phyloP scores from a whole-genome alignment of 2,797 vertebrate genomes.

The Anolis apletophallus region DNA sequence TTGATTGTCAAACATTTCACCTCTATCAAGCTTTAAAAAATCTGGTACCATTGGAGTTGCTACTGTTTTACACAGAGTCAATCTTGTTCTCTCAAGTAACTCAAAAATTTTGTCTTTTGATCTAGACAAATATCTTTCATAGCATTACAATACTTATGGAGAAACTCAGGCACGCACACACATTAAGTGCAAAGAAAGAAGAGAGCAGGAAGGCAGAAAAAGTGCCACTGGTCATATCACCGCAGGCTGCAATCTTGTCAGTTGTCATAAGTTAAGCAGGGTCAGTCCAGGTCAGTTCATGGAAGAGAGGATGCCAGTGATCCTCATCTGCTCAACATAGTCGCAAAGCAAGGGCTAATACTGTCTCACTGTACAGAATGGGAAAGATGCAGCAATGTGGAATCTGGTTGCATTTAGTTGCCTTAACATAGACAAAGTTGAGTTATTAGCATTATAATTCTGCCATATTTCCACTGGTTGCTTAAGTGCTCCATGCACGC shows the following conservation, averaged over 20 bases:
- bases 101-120: too few species aligned
- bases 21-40: too few species aligned
- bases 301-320: not conserved
- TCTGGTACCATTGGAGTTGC: too few species aligned
- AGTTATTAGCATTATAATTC: not conserved
- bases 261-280: fast-evolving
- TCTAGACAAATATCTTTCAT: too few species aligned
- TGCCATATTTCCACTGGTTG: not conserved
- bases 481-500: not conserved
- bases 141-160: not conserved
- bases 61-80: too few species aligned
- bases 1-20: too few species aligned
- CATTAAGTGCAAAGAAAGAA: constrained; percentile 14
- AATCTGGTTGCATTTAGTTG: not conserved
- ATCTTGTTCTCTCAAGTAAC: too few species aligned
- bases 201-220: not conserved
- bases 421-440: not conserved
- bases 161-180: not conserved
- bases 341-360: not conserved
- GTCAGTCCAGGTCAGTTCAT: not conserved
- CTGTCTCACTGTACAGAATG: not conserved
- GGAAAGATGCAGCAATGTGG: not conserved
- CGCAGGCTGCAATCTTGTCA: constrained; percentile 18
- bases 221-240: not conserved
- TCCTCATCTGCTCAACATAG: not conserved